These are phyloP conservation scores for Mesorhabditis sp. DNA, from an alignment of 2,888 invertebrate genomes.

Conservation along the genomic window DNA sequence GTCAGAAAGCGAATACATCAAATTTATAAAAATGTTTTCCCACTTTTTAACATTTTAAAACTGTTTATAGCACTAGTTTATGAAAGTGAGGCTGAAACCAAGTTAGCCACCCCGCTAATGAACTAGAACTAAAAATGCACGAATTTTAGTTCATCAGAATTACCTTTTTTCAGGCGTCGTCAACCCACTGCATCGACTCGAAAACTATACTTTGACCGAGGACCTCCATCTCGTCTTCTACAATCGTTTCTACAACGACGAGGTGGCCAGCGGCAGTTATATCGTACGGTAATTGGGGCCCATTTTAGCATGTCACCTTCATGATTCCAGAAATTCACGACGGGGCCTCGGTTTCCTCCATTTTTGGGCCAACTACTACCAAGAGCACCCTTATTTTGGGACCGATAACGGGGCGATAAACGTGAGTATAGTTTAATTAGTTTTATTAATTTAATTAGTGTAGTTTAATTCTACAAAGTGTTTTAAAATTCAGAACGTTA, in stretches of 20 bases:
- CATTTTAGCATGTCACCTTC: neutral
- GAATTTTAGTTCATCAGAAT: too few relatives aligned
- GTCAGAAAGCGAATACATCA: too few relatives aligned
- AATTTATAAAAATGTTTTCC: too few relatives aligned
- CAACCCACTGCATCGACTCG: conserved; percentile 3
- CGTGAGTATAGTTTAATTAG: neutral
- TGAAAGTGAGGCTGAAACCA: too few relatives aligned
- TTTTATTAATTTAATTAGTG: neutral
- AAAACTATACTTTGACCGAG: neutral
- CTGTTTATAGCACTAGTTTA: too few relatives aligned
- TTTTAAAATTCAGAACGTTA: neutral
- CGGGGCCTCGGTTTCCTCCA: neutral
- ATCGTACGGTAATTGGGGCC: neutral
- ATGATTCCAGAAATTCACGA: neutral
- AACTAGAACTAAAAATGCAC: too few relatives aligned
- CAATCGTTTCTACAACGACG: neutral
- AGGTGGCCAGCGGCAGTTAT: neutral
- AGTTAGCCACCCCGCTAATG: too few relatives aligned
- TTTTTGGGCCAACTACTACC: neutral
- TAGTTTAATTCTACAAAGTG: neutral
- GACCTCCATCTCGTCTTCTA: conserved; percentile 4
- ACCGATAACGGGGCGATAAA: neutral
- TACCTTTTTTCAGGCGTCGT: too few relatives aligned
- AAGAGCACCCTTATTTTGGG: neutral
- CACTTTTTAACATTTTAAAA: too few relatives aligned